Conservation (phyloP, 2,797 vertebrate genomes). For the Molossus molossus region DNA sequence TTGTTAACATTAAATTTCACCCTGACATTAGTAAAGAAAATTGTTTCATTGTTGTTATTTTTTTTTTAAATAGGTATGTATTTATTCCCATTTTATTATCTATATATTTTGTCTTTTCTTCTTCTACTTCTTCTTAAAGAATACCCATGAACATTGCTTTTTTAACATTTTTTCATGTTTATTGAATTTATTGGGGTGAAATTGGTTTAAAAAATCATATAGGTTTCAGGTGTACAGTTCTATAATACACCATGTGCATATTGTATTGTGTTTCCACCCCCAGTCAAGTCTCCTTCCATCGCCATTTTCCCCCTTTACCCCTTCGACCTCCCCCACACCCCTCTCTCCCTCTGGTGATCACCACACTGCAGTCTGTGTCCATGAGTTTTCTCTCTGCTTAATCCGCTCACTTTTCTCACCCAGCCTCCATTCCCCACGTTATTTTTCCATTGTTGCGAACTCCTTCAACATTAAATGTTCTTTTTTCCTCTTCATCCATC, state of each 20-base stretch:
- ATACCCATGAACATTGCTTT: not conserved
- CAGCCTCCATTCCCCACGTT: not conserved
- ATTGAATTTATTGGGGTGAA: not conserved
- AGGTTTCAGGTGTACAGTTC: not conserved
- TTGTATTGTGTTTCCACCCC: not conserved
- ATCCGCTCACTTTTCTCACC: not conserved
- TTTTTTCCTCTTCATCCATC: not conserved
- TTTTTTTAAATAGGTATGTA: not conserved
- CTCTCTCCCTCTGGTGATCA: not conserved
- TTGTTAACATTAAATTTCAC: constrained; percentile 75
- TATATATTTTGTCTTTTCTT: not conserved
- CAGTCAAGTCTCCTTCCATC: not conserved
- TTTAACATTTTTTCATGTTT: not conserved
- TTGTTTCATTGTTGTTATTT: constrained; percentile 26
- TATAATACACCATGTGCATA: not conserved
- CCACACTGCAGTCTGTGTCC: not conserved
- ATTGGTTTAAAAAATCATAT: not conserved
- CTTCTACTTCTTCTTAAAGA: not conserved
- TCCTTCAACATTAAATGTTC: not conserved
- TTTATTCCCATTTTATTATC: not conserved
- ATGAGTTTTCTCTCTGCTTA: not conserved
- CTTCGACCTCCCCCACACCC: not conserved
- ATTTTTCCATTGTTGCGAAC: not conserved
- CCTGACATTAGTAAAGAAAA: constrained; percentile 55
- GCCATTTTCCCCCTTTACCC: not conserved